Evolutionary conservation across 2,797 vertebrate genomes (phyloP).

Genomic region (Aeoliscus strigatus): DNA sequence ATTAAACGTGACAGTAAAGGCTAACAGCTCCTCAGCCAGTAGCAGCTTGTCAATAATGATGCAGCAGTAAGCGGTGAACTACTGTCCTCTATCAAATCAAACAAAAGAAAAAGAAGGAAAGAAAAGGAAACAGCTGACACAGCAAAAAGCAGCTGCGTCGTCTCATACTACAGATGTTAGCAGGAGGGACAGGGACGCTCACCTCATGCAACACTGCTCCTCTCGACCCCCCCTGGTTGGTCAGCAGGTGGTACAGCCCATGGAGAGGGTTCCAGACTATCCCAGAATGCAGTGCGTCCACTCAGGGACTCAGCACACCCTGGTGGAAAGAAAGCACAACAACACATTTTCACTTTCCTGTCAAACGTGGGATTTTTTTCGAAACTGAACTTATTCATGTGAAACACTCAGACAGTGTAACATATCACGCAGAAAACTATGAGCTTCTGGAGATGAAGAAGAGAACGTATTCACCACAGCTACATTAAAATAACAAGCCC

Average conservation of each 20-base stretch:
- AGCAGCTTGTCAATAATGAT: constrained; percentile 24
- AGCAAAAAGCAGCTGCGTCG: not conserved
- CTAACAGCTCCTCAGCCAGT: constrained; percentile 27
- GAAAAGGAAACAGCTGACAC: not conserved
- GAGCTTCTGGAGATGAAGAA: too few species aligned
- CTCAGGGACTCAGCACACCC: constrained; percentile 52
- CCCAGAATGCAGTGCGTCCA: constrained; percentile 54
- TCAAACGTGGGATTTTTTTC: too few species aligned
- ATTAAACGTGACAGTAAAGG: constrained; percentile 32
- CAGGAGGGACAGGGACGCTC: constrained; percentile 11
- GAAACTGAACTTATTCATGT: too few species aligned
- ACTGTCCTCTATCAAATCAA: constrained; percentile 6
- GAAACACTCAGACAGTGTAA: too few species aligned
- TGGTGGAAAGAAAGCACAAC: constrained; percentile 42
- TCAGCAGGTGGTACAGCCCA: constrained; percentile 68
- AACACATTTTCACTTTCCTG: too few species aligned
- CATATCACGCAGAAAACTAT: too few species aligned
- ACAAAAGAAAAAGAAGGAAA: constrained; percentile 2
- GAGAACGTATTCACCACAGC: too few species aligned
- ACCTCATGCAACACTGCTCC: constrained; percentile 71
- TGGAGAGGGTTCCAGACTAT: constrained; percentile 63
- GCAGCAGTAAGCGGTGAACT: constrained; percentile 16
- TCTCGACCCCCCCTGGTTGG: constrained; percentile 53
- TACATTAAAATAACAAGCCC: too few species aligned
- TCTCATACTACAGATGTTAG: not conserved